These are phyloP conservation scores for Eurypyga helias DNA, from an alignment of 2,113 vertebrate species.

Conservation along the genomic window DNA sequence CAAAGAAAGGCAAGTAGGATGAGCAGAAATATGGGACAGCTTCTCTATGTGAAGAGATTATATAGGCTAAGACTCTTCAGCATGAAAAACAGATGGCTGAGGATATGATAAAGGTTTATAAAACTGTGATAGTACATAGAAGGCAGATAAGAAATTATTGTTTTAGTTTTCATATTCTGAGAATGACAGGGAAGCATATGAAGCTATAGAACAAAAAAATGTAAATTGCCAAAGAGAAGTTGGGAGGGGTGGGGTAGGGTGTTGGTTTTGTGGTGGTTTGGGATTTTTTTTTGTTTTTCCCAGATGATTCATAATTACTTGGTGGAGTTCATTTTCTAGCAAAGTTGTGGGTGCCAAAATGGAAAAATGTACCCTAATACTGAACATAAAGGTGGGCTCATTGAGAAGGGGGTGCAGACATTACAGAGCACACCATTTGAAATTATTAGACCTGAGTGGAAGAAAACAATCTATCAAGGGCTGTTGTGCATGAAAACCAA, in stretches of 20 bases:
- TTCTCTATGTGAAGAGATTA: constrained; percentile 19
- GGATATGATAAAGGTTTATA: not conserved
- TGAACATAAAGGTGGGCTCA: not conserved
- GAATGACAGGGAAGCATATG: not conserved
- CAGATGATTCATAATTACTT: not conserved
- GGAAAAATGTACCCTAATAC: not conserved
- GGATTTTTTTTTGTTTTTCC: not conserved
- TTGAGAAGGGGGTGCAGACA: not conserved
- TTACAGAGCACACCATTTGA: not conserved
- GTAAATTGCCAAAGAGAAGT: not conserved
- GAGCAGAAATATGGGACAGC: constrained; percentile 2
- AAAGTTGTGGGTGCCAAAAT: not conserved
- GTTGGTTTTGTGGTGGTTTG: too few species aligned
- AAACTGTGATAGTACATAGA: not conserved
- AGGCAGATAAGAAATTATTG: not conserved
- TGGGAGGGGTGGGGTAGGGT: too few species aligned
- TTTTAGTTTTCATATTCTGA: not conserved
- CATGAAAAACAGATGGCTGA: constrained; percentile 15
- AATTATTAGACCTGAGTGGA: not conserved
- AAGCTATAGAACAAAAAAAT: not conserved
- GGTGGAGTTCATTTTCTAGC: not conserved
- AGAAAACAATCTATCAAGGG: not conserved
- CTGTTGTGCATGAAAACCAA: not conserved
- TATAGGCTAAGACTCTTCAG: not conserved
- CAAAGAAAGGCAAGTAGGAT: not conserved